Base-by-base conservation (phyloP, 2,888 invertebrate genomes). In the Rhamnusium bicolor region DNA sequence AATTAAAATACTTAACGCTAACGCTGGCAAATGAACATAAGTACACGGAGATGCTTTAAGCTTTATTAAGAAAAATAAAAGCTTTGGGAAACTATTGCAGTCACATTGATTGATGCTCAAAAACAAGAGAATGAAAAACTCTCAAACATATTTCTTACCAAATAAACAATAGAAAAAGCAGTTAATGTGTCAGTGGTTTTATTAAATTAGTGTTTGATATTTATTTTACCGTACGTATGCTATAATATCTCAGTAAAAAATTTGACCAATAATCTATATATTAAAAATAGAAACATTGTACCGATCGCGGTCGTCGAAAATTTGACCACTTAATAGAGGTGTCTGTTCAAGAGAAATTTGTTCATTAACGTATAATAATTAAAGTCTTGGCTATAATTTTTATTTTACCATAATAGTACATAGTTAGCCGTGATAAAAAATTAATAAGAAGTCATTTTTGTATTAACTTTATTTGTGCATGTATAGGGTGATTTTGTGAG, bases 1-100 rank as follows among this genome's bases (percentile, higher is more conserved):
- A 69, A 27, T 62, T 69, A 47, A 58, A 53, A 47, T 40, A 14
- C 40, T n/a, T 10, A 51, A 14, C 61, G 6, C 21, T 40, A 40
- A 1, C 40, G n/a, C 40, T 40, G n/a, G n/a, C n/a, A 40, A 40
- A 40, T 1, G 40, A 40, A 40, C 40, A 40, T n/a, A 46, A 19
- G 4, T 40, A 18, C 46, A 61, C 46, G 12, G 21, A 12, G 19
- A 21, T 21, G 18, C 32, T 46, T 61, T 18, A 19, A 61, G 19
- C 18, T 61, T 61, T 61, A 61, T 8, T 19, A 19, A 18, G 4
- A 61, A 46, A 46, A 40, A 61, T 21, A 61, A 61, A 46, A 61
- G 58, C 32, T 32, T 32, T 29, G 10, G 21, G 21, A 19, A 61
- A 61, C 19, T 46, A 46, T 14, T 19, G 46, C 19, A 21, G 61